A percentile compares a stretch with the other conserved stretches of the same genome.
phyloP scores from a whole-genome alignment of 1,140 invertebrate species.

The Bursaphelenchus mucronatus region DNA sequence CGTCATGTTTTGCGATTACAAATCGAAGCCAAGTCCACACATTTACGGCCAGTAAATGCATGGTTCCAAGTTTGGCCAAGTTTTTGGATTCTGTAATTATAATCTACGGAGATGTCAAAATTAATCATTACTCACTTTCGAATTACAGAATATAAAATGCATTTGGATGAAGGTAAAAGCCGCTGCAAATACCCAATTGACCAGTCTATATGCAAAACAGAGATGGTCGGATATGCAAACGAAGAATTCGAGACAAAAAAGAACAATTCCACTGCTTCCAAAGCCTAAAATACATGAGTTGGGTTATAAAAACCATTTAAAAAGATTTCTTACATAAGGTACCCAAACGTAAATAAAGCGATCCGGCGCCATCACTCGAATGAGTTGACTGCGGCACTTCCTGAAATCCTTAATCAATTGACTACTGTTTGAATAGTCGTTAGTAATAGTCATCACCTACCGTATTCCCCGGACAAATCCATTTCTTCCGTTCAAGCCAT shows the following conservation, averaged over 20 bases:
- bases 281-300: conserved; percentile 45
- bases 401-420: conserved; percentile 26
- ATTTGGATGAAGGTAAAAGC: conserved; percentile 60
- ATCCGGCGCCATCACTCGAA: conserved; percentile 50
- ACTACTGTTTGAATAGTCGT: too few species aligned
- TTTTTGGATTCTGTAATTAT: conserved; percentile 51
- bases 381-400: conserved; percentile 33
- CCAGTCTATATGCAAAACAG: conserved; percentile 44
- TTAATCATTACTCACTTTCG: conserved; percentile 44
- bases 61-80: conserved; percentile 55
- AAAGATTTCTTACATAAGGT: conserved; percentile 54
- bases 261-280: conserved; percentile 56
- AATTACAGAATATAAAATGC: conserved; percentile 61
- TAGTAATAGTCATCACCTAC: too few species aligned
- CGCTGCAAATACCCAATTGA: conserved; percentile 51
- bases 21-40: conserved; percentile 60
- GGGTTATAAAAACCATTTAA: too few species aligned
- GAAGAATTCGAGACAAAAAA: conserved; percentile 59
- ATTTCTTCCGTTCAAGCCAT: conserved; percentile 7
- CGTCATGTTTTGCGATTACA: conserved; percentile 53
- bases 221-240: conserved; percentile 44
- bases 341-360: conserved; percentile 54
- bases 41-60: conserved; percentile 59
- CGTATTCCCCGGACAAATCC: not conserved
- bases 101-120: conserved; percentile 34